A percentile compares a stretch with the other conserved stretches of the same genome.
These are phyloP conservation scores for Acanthisitta chloris DNA, from an alignment of 2,113 vertebrate genomes.

Conservation along the genomic window DNA sequence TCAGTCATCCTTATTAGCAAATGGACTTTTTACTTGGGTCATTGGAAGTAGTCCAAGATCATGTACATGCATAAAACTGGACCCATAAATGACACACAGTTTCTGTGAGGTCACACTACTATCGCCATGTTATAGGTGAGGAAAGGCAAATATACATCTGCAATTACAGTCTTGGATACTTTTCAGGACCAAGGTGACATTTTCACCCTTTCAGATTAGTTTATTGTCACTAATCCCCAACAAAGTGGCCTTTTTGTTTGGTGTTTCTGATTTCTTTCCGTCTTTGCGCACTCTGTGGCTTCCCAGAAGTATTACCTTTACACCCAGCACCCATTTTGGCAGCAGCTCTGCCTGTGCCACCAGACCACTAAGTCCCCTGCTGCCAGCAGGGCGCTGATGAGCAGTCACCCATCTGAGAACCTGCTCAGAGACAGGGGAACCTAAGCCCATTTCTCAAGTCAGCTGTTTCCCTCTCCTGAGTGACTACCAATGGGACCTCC, in stretches of 20 bases:
- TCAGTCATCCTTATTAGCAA: background rate
- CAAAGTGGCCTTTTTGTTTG: background rate
- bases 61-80: rapidly evolving
- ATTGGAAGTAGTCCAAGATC: background rate
- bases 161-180: background rate
- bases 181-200: background rate
- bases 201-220: background rate
- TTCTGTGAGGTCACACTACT: background rate
- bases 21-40: background rate
- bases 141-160: background rate
- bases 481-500: background rate
- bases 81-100: background rate
- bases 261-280: background rate
- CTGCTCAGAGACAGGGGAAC: background rate
- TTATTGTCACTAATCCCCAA: background rate
- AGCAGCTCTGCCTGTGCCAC: background rate
- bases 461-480: background rate
- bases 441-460: background rate
- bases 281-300: background rate
- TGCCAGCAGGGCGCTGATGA: background rate
- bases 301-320: background rate
- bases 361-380: background rate
- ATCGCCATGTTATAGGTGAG: background rate
- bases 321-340: background rate
- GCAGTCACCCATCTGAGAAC: background rate